A percentile compares a stretch with the other conserved stretches of the same genome.
Evolutionary conservation across 2,888 invertebrate species (phyloP).

Genomic region (Phalera bucephala): DNA sequence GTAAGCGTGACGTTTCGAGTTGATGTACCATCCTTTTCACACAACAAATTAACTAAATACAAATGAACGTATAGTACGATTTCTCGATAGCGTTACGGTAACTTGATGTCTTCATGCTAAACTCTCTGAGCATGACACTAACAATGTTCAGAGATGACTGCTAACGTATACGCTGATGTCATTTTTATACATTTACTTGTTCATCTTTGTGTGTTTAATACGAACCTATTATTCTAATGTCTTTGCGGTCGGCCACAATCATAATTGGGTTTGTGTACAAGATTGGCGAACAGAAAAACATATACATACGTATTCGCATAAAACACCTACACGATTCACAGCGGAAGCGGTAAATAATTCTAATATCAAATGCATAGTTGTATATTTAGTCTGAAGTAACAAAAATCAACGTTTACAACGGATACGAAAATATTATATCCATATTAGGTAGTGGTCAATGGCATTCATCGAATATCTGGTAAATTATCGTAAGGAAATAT

Average conservation of each 20-base stretch:
- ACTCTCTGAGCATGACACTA: constrained; percentile 22
- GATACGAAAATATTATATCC: no score
- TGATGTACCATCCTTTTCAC: no score
- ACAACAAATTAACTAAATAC: no score
- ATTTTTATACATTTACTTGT: constrained; percentile 6
- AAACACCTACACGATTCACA: constrained; percentile 10
- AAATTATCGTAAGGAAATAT: no score
- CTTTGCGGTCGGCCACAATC: background rate
- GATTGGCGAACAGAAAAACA: constrained; percentile 11
- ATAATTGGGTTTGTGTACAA: constrained; percentile 4
- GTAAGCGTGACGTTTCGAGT: no score
- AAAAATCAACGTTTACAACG: no score
- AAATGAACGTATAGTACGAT: no score
- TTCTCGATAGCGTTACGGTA: no score
- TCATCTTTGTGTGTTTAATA: constrained; percentile 3
- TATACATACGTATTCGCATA: background rate
- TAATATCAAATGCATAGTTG: constrained; percentile 4
- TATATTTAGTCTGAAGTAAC: constrained; percentile 1
- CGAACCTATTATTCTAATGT: constrained; percentile 1
- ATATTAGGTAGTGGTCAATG: background rate
- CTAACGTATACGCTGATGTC: constrained; percentile 11
- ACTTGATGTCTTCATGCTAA: no score
- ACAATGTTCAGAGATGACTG: constrained; percentile 12
- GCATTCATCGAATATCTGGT: constrained; percentile 4
- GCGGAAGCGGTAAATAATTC: constrained; percentile 16